These are phyloP conservation scores for Callocephalon fimbriatum DNA, from an alignment of 2,113 vertebrate species.

Conservation along the genomic window DNA sequence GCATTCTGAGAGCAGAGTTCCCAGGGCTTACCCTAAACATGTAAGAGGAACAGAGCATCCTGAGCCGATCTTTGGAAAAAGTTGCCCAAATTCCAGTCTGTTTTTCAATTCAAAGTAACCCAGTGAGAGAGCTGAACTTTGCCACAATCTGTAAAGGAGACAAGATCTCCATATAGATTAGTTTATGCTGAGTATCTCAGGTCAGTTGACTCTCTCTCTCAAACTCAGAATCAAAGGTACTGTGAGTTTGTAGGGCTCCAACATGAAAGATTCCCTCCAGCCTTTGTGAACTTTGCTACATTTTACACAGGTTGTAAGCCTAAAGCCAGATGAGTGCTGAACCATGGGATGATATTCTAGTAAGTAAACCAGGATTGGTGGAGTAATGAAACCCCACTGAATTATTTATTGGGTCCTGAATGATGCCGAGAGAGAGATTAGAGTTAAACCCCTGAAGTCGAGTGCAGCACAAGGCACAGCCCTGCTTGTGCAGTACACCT, in stretches of 20 bases:
- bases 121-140: background rate
- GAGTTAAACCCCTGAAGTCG: background rate
- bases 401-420: slow-evolving; percentile 61
- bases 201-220: background rate
- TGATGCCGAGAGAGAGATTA: slow-evolving; percentile 8
- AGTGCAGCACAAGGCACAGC: background rate
- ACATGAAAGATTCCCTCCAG: background rate
- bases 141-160: background rate
- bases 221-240: background rate
- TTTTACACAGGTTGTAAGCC: background rate
- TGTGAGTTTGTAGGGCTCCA: background rate
- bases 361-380: slow-evolving; percentile 11
- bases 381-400: slow-evolving; percentile 12
- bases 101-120: background rate
- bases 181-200: background rate
- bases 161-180: accelerated
- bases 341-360: background rate
- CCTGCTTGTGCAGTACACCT: background rate
- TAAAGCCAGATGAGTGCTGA: background rate
- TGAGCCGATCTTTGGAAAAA: background rate
- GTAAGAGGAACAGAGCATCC: background rate
- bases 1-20: background rate
- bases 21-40: background rate
- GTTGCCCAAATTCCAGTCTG: background rate
- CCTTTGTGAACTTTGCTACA: background rate